A percentile compares a stretch with the other conserved stretches of the same genome.
Evolutionary conservation across 2,888 invertebrate genomes (phyloP).

Genomic region (Oscheius sp.): DNA sequence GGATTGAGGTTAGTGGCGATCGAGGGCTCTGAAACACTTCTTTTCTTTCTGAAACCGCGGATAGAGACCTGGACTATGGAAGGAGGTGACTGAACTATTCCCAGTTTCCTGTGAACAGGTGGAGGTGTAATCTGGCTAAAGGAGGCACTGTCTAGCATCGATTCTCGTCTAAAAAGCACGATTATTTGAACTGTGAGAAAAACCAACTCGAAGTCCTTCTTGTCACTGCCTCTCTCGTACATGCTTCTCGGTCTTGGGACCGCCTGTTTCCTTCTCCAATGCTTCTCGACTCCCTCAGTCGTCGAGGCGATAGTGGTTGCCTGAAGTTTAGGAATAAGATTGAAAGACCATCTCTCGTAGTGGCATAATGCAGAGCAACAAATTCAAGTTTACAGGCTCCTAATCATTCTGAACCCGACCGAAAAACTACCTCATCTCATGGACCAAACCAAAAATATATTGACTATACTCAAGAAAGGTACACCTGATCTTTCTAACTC

Average conservation of each 20-base stretch:
- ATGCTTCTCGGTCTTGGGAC: conserved; percentile 35
- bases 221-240: conserved; percentile 29
- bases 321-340: conserved; percentile 5
- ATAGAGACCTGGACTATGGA: conserved; percentile 11
- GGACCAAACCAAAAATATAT: too few relatives aligned
- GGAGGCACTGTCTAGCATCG: conserved; percentile 32
- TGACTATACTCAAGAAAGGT: too few relatives aligned
- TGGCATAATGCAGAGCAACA: neutral
- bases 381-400: too few relatives aligned
- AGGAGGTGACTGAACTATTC: conserved; percentile 20
- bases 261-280: conserved; percentile 33
- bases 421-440: too few relatives aligned
- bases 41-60: neutral
- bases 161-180: conserved; percentile 17
- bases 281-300: conserved; percentile 27
- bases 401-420: too few relatives aligned
- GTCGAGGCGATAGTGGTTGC: conserved; percentile 38
- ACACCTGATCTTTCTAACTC: too few relatives aligned
- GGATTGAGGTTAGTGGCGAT: conserved; percentile 27
- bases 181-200: neutral
- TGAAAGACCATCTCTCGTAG: neutral
- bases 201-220: conserved; percentile 20
- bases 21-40: conserved; percentile 10
- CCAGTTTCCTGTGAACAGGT: conserved; percentile 35
- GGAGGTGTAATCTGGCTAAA: conserved; percentile 39